These are phyloP conservation scores for Piscicola geometra DNA, from an alignment of 2,888 invertebrate species.

Conservation along the genomic window DNA sequence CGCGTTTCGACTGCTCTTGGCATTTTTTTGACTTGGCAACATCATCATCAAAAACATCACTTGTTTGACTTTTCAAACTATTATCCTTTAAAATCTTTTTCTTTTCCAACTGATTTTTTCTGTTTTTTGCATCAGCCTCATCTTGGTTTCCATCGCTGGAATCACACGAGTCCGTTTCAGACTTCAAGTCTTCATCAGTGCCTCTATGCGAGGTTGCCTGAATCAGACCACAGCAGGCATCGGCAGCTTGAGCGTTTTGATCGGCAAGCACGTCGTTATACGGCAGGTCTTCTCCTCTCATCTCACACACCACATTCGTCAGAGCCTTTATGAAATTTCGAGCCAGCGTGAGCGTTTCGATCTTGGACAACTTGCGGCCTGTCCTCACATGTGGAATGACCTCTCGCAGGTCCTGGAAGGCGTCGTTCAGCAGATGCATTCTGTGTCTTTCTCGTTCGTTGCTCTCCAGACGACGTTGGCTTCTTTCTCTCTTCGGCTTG, in stretches of 20 bases:
- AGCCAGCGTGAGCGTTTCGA: constrained; percentile 79
- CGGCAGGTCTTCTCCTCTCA: constrained; percentile 69
- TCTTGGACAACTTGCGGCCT: constrained; percentile 77
- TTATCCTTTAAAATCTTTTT: no score
- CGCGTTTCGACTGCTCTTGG: no score
- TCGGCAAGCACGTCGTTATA: constrained; percentile 57
- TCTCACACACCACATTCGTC: constrained; percentile 77
- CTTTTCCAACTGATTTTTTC: background rate
- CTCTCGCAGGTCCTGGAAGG: constrained; percentile 78
- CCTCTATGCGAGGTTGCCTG: background rate
- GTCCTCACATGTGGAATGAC: constrained; percentile 81
- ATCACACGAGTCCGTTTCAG: background rate
- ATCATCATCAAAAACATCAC: no score
- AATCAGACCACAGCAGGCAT: background rate
- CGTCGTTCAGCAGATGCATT: constrained; percentile 86
- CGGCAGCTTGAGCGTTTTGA: constrained; percentile 8
- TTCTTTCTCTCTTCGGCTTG: constrained; percentile 63
- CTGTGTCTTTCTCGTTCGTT: constrained; percentile 85
- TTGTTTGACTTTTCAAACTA: no score
- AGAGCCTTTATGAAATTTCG: constrained; percentile 85
- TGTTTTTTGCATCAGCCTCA: background rate
- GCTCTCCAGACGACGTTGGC: constrained; percentile 78
- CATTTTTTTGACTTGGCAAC: no score
- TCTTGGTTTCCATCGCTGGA: background rate
- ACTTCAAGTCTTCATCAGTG: background rate